Evolutionary conservation across 2,113 vertebrate genomes (phyloP), one percentile per base, ranked within the genome.

Genomic region (Myrmophylax atrothorax): DNA sequence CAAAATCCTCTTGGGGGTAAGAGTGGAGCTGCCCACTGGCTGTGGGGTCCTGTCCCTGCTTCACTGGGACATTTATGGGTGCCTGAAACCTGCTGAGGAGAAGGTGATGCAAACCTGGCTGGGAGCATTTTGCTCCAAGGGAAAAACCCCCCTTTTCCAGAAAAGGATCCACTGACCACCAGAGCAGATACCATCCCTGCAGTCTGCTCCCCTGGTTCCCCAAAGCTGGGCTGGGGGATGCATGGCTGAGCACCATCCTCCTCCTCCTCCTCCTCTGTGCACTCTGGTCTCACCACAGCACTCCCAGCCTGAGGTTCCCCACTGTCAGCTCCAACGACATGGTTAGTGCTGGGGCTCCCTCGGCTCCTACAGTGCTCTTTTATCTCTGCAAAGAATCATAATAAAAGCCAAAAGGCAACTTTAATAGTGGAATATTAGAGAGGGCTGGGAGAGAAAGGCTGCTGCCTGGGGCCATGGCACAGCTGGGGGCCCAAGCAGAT

Each of bases 271-370:
- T 75, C 70, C 63, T 90, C 88, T 22, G 20, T 0, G 0, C 31
- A 46, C 28, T 46, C 66, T 0, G 2, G 55, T 19, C 47, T 79
- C 1, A 3, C 22, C 2, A 19, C 66, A 72, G 68, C 4, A 12
- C 53, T 95, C 93, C 59, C 76, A 87, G 91, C 64, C 37, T 84
- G 88, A 94, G 50, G 52, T 47, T 87, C 68, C 73, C 63, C 38
- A 60, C 67, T 90, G 97, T 76, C 84, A 81, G 29, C 88, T 93
- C 85, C 52, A 80, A 91, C 93, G 97, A 86, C 49, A 72, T 55
- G 84, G 94, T 52, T 50, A 33, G 24, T 67, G 67, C 79, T 93
- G 82, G 53, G 58, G 53, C 55, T 89, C 35, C 37, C 76, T 89
- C 87, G 20, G 31, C 80, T 78, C 84, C 74, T 59, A 70, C 73